Conservation (phyloP, 1,140 invertebrate genomes). For the Drosophila ananassae region DNA sequence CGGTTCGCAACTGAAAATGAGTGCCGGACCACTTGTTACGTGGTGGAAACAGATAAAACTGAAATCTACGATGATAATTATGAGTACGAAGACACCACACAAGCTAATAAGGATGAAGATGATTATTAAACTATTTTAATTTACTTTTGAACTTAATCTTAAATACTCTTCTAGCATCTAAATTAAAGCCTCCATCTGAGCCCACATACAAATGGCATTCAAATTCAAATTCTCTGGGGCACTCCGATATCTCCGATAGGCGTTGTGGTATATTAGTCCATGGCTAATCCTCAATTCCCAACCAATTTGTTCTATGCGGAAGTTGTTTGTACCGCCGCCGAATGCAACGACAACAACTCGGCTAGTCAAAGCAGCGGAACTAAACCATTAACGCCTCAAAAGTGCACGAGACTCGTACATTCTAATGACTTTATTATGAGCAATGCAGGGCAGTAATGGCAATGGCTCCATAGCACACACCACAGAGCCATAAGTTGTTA, state of each 20-base stretch:
- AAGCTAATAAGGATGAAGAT: background rate
- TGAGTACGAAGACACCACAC: background rate
- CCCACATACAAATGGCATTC: background rate
- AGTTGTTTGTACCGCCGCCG: constrained; percentile 36
- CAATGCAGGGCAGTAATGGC: constrained; percentile 66
- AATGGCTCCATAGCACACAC: constrained; percentile 1
- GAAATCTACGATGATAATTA: background rate
- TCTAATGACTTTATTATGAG: constrained; percentile 82
- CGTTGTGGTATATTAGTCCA: constrained; percentile 29
- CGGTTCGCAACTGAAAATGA: constrained; percentile 14
- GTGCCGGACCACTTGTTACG: constrained; percentile 12
- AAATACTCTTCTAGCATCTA: background rate
- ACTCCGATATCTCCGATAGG: background rate
- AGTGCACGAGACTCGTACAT: constrained; percentile 55
- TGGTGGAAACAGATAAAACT: background rate
- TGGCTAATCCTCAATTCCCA: constrained; percentile 40
- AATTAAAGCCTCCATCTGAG: background rate
- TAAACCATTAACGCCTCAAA: constrained; percentile 75
- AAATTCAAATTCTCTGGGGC: constrained; percentile 7
- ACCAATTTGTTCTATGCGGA: constrained; percentile 60
- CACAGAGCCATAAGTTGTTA: constrained; percentile 37
- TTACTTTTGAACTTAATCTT: too few relatives aligned
- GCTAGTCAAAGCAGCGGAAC: constrained; percentile 72
- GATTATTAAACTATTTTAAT: background rate
- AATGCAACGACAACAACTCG: constrained; percentile 36